phyloP scores from a whole-genome alignment of 2,888 invertebrate genomes.

The Myathropa florea region DNA sequence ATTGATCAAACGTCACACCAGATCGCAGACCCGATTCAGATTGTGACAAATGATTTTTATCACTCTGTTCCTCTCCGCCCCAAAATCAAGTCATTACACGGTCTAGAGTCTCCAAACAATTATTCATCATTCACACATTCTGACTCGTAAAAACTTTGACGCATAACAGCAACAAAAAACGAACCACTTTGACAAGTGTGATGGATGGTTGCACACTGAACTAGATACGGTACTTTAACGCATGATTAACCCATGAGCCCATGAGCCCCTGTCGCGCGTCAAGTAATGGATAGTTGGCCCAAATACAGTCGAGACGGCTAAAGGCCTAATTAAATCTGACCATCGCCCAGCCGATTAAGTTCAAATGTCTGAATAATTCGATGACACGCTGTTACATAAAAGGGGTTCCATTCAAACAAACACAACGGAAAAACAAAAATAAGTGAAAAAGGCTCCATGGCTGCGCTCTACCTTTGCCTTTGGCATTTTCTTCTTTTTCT shows the following conservation, averaged over 20 bases:
- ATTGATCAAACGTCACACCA: not conserved
- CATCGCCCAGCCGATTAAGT: not conserved
- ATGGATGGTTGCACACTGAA: not conserved
- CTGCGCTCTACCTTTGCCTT: slow-evolving; percentile 25
- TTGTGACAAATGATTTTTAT: not conserved
- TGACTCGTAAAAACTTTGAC: not conserved
- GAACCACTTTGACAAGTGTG: not conserved
- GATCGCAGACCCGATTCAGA: not conserved
- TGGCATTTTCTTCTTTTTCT: slow-evolving; percentile 42
- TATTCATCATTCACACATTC: no score
- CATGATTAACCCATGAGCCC: not conserved
- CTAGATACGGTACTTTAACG: not conserved
- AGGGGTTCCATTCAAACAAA: not conserved
- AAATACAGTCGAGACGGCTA: slow-evolving; percentile 19
- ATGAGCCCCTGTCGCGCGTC: not conserved
- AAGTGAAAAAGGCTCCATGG: slow-evolving; percentile 6
- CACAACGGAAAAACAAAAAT: not conserved
- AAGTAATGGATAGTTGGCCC: slow-evolving; percentile 3
- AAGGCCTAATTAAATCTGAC: slow-evolving; percentile 5
- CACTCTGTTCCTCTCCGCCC: no score
- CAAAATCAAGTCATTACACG: not conserved
- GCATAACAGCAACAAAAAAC: not conserved
- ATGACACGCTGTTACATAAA: slow-evolving; percentile 17
- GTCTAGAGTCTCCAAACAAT: not conserved
- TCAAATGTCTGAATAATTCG: slow-evolving; percentile 10